Conservation (phyloP, 2,888 invertebrate genomes). For the Apantesis nais region DNA sequence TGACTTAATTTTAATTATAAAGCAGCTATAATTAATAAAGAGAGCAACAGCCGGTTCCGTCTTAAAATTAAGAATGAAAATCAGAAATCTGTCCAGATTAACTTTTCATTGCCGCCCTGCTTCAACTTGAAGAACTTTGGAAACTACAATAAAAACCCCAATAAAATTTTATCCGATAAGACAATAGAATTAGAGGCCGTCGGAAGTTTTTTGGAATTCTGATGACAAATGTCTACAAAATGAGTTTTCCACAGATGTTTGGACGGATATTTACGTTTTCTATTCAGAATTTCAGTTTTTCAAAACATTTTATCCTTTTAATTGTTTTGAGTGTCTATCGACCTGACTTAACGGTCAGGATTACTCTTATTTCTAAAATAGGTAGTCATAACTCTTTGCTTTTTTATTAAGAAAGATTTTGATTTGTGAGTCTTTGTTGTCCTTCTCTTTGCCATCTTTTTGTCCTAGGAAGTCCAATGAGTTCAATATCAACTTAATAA, state of each 20-base stretch:
- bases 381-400: too few species aligned
- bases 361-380: too few species aligned
- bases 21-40: not conserved
- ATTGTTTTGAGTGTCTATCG: too few species aligned
- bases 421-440: too few species aligned
- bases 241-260: conserved; percentile 1
- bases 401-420: too few species aligned
- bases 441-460: too few species aligned
- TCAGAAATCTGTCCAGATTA: conserved; percentile 4
- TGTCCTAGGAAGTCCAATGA: too few species aligned
- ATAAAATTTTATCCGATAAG: conserved; percentile 25
- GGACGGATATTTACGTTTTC: not conserved
- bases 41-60: not conserved
- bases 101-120: not conserved
- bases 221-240: not conserved
- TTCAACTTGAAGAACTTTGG: conserved; percentile 3
- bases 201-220: not conserved
- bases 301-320: too few species aligned
- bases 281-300: not conserved
- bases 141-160: conserved; percentile 20
- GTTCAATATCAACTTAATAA: too few species aligned
- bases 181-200: conserved; percentile 25
- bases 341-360: too few species aligned
- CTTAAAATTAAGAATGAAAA: not conserved
- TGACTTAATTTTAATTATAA: not conserved